Evolutionary conservation across 2,797 vertebrate genomes (phyloP).

Genomic region (Chelon auratus): DNA sequence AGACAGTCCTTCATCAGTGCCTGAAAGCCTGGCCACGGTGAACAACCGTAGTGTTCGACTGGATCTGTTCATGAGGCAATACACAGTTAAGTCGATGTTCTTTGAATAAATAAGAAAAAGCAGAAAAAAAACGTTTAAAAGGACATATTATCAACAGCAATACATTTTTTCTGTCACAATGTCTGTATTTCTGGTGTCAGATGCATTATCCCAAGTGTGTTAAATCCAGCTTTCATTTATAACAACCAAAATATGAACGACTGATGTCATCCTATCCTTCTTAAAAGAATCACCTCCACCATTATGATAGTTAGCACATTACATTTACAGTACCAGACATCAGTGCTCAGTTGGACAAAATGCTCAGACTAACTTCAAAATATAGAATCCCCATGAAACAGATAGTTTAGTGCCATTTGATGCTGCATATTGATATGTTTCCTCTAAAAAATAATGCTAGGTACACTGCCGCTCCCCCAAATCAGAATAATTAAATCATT

Average conservation of each 20-base stretch:
- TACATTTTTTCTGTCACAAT: neutral
- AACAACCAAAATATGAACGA: too few relatives aligned
- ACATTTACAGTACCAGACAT: neutral
- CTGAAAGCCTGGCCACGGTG: conserved; percentile 92
- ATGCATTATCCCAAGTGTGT: too few relatives aligned
- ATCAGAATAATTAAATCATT: too few relatives aligned
- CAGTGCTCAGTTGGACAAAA: too few relatives aligned
- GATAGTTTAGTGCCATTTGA: too few relatives aligned
- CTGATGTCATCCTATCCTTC: neutral
- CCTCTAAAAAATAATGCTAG: too few relatives aligned
- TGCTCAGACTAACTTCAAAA: neutral
- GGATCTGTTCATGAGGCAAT: conserved; percentile 85
- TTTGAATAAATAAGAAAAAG: neutral
- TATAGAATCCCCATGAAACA: neutral
- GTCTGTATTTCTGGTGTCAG: too few relatives aligned
- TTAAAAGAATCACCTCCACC: neutral
- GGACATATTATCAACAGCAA: neutral
- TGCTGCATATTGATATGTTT: too few relatives aligned
- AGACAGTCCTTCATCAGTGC: conserved; percentile 93
- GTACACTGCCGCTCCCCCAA: too few relatives aligned
- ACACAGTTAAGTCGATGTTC: neutral
- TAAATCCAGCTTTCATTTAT: too few relatives aligned
- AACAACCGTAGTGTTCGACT: conserved; percentile 92
- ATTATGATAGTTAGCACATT: neutral
- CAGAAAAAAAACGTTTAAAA: neutral